Base-by-base conservation (phyloP, 2,113 vertebrate species). In the Ictalurus punctatus region DNA sequence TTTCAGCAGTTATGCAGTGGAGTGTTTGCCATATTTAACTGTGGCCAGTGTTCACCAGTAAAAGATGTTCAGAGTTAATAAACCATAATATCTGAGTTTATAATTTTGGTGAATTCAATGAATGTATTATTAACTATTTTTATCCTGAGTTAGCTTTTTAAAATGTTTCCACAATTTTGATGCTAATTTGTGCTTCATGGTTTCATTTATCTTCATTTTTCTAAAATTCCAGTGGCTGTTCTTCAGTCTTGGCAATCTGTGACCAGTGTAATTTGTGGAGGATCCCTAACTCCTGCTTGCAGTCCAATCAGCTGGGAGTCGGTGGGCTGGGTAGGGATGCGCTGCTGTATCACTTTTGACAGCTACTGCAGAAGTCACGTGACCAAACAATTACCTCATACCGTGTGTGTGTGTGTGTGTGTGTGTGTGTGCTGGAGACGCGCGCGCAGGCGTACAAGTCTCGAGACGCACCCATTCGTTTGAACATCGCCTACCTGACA, bases 301-400 rank as follows among this genome's bases (percentile, higher is more conserved):
- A 44, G 90, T 91, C 95, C 95, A 95, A 95, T 95, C 94, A 92
- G 95, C 92, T 92, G 86, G 85, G 87, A 87, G 93, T 89, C 91
- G 93, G 94, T 80, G 92, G 92, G 90, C 85, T 89, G 90, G 79
- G 89, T 85, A 88, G 84, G 84, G 91, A 93, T 92, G 91, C 90
- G 87, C 91, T 89, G 91, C 88, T 92, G 91, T 90, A 94, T 95
- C 93, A 93, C 93, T 93, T 94, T 93, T 95, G 95, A 96, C 94
- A 95, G 94, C 94, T 94, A 94, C 95, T 95, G 95, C 95, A 96
- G 95, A 92, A 90, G 93, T 95, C 95, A 96, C 92, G 92, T 96
- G 95, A 95, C 94, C 94, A 95, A 96, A 95, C 94, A 95, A 96
- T 96, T 94, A 96, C 96, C 93, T 96, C 95, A 95, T 96, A 90